Conservation (phyloP, 2,888 invertebrate genomes). For the Venustoraphidia nigricollis region DNA sequence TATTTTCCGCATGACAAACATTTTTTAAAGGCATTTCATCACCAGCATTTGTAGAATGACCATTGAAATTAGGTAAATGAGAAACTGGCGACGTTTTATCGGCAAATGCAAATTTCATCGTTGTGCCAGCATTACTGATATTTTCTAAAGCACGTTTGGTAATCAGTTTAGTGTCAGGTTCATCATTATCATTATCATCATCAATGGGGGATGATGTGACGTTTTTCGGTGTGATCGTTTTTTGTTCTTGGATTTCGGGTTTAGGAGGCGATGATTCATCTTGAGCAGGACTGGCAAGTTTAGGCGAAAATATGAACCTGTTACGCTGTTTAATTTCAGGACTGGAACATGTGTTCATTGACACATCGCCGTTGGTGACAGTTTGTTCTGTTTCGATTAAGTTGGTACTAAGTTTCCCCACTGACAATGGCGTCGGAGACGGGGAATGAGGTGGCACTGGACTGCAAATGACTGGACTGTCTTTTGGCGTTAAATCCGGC, state of each 20-base stretch:
- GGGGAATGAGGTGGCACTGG: too few species aligned
- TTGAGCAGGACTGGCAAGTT: background rate
- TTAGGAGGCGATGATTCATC: background rate
- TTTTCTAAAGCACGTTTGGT: slow-evolving; percentile 47
- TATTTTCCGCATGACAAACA: too few species aligned
- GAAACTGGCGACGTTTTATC: slow-evolving; percentile 21
- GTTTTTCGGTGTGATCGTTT: slow-evolving; percentile 11
- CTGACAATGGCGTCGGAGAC: too few species aligned
- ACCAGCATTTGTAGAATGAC: background rate
- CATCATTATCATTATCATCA: slow-evolving; percentile 15
- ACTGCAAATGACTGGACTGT: slow-evolving; percentile 17
- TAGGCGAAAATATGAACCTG: too few species aligned
- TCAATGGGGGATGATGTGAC: slow-evolving; percentile 10
- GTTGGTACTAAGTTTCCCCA: too few species aligned
- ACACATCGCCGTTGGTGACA: too few species aligned
- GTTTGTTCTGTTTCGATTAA: too few species aligned
- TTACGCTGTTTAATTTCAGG: too few species aligned
- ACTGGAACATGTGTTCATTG: too few species aligned
- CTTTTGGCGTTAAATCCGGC: slow-evolving; percentile 32
- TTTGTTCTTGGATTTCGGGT: slow-evolving; percentile 3
- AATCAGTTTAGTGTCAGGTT: slow-evolving; percentile 27
- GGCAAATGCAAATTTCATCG: slow-evolving; percentile 44
- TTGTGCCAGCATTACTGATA: slow-evolving; percentile 51
- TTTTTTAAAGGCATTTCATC: too few species aligned
- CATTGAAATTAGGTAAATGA: slow-evolving; percentile 21